These are phyloP conservation scores for Popillia japonica DNA, from an alignment of 1,140 invertebrate species.

Conservation along the genomic window DNA sequence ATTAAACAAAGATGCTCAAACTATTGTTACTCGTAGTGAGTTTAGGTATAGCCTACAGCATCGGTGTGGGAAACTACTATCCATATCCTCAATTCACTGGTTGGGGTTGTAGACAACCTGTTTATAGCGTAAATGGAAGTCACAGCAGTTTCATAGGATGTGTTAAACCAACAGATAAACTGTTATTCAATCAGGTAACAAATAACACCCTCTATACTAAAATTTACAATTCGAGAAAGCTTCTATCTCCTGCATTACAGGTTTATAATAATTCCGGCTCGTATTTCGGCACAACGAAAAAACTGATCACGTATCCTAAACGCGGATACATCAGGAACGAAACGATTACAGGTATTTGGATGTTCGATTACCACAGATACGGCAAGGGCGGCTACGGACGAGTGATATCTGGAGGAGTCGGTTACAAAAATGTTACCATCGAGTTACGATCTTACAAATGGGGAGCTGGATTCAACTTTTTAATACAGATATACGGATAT, in stretches of 20 bases:
- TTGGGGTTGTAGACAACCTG: constrained; percentile 23
- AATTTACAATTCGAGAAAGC: too few relatives aligned
- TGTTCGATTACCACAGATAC: constrained; percentile 28
- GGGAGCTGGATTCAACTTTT: constrained; percentile 33
- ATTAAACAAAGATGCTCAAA: not conserved
- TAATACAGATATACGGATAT: constrained; percentile 26
- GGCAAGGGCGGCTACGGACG: constrained; percentile 35
- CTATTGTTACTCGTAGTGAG: not conserved
- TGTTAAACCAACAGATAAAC: constrained; percentile 41
- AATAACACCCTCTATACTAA: too few relatives aligned
- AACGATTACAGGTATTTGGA: constrained; percentile 33
- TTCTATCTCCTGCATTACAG: not conserved
- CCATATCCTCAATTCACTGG: not conserved
- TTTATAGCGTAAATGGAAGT: constrained; percentile 27
- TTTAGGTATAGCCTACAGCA: not conserved
- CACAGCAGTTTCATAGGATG: constrained; percentile 38
- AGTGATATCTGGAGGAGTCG: constrained; percentile 28
- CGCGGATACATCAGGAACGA: constrained; percentile 11
- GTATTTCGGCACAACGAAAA: not conserved
- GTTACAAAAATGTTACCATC: constrained; percentile 31
- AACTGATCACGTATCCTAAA: constrained; percentile 15
- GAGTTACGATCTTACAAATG: not conserved
- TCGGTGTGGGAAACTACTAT: not conserved
- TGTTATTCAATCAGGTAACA: constrained; percentile 47
- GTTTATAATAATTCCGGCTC: not conserved